Evolutionary conservation across 1,140 invertebrate genomes (phyloP).

Genomic region (Rhyzopertha dominica): DNA sequence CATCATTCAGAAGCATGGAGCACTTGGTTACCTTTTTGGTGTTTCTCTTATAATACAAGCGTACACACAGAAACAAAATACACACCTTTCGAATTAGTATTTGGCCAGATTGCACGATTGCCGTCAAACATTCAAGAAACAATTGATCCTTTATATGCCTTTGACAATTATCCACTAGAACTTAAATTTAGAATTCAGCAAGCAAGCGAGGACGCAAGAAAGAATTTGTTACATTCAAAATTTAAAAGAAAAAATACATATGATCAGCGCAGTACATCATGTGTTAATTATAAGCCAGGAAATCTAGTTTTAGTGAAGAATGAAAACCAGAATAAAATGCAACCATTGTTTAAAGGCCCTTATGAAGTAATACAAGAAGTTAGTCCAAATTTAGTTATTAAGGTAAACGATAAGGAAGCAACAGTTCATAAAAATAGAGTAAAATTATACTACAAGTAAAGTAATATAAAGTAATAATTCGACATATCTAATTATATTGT

Average conservation of each 20-base stretch:
- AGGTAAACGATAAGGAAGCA: slow-evolving; percentile 18
- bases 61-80: too few relatives aligned
- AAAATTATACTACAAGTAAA: too few relatives aligned
- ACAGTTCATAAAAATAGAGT: too few relatives aligned
- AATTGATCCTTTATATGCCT: slow-evolving; percentile 23
- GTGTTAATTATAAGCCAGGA: slow-evolving; percentile 15
- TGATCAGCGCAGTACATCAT: slow-evolving; percentile 11
- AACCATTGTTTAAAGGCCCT: slow-evolving; percentile 20
- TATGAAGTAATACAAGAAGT: slow-evolving; percentile 20
- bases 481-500: too few relatives aligned
- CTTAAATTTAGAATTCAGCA: slow-evolving; percentile 26
- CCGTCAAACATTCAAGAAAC: slow-evolving; percentile 16
- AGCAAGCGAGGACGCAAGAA: slow-evolving; percentile 20
- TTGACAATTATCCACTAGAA: slow-evolving; percentile 22
- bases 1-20: too few relatives aligned
- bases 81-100: too few relatives aligned
- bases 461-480: too few relatives aligned
- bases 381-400: slow-evolving; percentile 20
- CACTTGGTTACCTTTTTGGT: too few relatives aligned
- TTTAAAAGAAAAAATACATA: slow-evolving; percentile 13
- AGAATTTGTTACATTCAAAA: slow-evolving; percentile 19
- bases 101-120: too few relatives aligned
- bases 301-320: slow-evolving; percentile 20
- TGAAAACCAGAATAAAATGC: slow-evolving; percentile 11
- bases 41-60: too few relatives aligned